Evolutionary conservation across 2,797 vertebrate genomes (phyloP), one percentile per base, ranked within the genome.

Genomic region (Clarias platycephalus): DNA sequence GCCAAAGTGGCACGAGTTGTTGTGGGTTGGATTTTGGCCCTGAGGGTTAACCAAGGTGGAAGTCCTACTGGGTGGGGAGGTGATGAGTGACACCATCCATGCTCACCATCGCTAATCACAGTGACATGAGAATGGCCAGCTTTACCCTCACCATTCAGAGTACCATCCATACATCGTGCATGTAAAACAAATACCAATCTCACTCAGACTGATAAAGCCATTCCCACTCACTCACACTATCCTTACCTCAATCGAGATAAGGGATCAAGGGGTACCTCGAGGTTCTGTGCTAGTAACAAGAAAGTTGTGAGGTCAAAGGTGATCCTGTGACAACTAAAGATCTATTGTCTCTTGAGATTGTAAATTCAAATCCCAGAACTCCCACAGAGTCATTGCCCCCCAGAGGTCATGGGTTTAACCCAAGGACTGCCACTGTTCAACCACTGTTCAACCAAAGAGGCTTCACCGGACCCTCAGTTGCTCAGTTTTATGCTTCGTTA

Each of bases 1-100:
- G 13, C 76, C 80, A 83, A n/a, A 75, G 53, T 20, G 62, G 92
- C 88, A 87, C 88, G 87, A 86, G 44, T 68, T 24, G 15, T 49
- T 57, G 53, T 64, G 58, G 71, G 85, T 24, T 72, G 81, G 81
- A 83, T 90, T 86, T 91, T 83, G n/a, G 86, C 82, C 88, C 70
- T 86, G 16, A 44, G 85, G 89, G 88, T 91, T 91, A 90, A 88
- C 89, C 90, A 86, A 83, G 87, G 86, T 87, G 87, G 87, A 90
- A 91, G 81, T n/a, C 88, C 84, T 90, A 89, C 88, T 91, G 89
- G 88, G 88, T 86, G 79, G 72, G 15, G 18, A 57, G 49, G 64
- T 75, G 83, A 88, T 89, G 86, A 89, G 67, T 88, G 85, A 90
- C 81, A 85, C 84, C 75, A 62, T 72, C 78, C 89, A 86, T 82